phyloP scores from a whole-genome alignment of 2,888 invertebrate species.

The Theodoxus fluviatilis region DNA sequence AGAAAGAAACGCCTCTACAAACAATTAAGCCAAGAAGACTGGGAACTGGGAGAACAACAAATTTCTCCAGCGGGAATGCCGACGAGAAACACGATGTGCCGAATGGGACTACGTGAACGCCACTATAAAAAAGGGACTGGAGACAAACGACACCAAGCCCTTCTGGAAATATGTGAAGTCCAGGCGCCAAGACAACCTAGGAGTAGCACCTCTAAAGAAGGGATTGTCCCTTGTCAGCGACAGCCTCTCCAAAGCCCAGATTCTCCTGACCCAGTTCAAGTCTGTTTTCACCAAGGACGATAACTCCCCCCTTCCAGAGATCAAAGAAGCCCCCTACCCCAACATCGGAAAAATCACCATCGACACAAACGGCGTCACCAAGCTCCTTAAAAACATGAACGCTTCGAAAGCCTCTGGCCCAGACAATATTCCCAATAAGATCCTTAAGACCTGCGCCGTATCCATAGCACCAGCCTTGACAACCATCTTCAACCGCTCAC shows the following conservation, averaged over 20 bases:
- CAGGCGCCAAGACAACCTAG: conserved; percentile 22
- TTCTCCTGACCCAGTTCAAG: conserved; percentile 26
- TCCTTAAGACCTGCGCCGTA: conserved; percentile 2
- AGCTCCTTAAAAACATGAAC: neutral
- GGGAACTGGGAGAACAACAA: neutral
- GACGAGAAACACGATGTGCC: neutral
- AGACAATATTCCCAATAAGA: conserved; percentile 12
- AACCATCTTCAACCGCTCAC: neutral
- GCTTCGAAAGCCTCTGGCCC: conserved; percentile 9
- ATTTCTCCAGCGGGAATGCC: neutral
- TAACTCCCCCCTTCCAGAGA: neutral
- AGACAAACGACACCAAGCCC: conserved; percentile 3
- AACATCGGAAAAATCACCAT: neutral
- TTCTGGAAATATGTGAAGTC: conserved; percentile 11
- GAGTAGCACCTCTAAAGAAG: conserved; percentile 23
- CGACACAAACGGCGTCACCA: neutral
- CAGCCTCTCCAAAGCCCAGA: neutral
- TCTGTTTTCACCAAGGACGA: conserved; percentile 15
- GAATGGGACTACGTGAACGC: conserved; percentile 5
- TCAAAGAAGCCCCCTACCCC: neutral
- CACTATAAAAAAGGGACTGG: neutral
- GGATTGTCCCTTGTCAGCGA: conserved; percentile 8
- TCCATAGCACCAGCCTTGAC: neutral
- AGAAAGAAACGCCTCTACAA: neutral
- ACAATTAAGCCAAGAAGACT: neutral